Percentiles rank a stretch among this genome's conserved stretches.
phyloP scores from a whole-genome alignment of 1,140 invertebrate genomes.

The Cheumatopsyche charites region DNA sequence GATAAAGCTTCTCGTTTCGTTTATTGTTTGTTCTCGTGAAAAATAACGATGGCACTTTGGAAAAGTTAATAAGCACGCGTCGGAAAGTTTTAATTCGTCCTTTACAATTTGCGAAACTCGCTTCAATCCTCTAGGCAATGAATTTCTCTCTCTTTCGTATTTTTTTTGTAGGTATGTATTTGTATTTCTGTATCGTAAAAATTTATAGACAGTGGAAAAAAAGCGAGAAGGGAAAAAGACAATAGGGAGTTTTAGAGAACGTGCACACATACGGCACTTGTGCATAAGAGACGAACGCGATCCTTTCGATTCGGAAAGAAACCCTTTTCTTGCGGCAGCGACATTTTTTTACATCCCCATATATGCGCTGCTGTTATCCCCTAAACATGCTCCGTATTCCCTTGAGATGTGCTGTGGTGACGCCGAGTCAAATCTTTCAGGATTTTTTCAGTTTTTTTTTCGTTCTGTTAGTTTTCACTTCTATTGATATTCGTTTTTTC shows the following conservation, averaged over 20 bases:
- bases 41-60: no score
- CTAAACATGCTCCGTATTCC: constrained; percentile 7
- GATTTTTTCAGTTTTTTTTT: constrained; percentile 13
- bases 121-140: no score
- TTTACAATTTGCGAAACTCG: no score
- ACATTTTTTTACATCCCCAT: constrained; percentile 21
- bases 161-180: no score
- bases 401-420: not conserved
- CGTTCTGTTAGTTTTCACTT: not conserved
- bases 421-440: constrained; percentile 13
- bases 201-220: not conserved
- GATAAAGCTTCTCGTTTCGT: no score
- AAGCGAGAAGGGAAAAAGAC: constrained; percentile 6
- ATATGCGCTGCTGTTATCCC: constrained; percentile 9
- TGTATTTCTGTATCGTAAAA: no score
- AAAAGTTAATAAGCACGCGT: no score
- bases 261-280: not conserved
- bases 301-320: not conserved
- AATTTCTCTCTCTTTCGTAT: no score
- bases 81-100: no score
- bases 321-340: constrained; percentile 10
- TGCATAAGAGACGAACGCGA: no score
- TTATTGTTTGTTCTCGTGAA: no score
- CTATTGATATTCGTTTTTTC: constrained; percentile 11
- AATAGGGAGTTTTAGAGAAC: constrained; percentile 5